Conservation (phyloP, 1,140 invertebrate genomes). For the Cryptotermes secundus region DNA sequence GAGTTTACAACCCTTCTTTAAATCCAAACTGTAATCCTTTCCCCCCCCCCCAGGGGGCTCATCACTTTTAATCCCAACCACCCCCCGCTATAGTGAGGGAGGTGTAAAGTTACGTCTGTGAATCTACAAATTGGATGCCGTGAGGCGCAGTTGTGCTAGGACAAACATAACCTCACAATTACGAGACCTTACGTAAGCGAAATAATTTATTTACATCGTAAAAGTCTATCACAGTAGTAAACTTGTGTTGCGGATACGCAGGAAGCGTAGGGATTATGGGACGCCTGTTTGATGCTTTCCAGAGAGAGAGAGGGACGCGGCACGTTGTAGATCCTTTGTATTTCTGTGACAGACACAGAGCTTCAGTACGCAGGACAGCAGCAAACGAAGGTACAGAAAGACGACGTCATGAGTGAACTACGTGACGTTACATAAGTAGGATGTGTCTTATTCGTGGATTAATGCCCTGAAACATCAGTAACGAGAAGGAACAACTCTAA, state of each 20-base stretch:
- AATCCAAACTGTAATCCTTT: conserved; percentile 17
- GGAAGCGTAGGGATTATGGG: background rate
- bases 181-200: background rate
- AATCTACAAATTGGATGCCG: conserved; percentile 1
- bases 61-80: conserved; percentile 1
- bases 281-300: background rate
- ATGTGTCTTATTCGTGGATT: no score
- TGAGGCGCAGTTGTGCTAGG: background rate
- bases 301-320: background rate
- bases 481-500: no score
- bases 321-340: background rate
- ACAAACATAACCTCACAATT: background rate
- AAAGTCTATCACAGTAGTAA: conserved; percentile 19
- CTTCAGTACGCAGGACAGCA: background rate
- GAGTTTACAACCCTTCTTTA: conserved; percentile 16
- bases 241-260: background rate
- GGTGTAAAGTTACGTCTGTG: background rate
- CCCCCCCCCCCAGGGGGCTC: background rate
- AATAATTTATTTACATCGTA: conserved; percentile 9
- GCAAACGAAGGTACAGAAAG: no score
- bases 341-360: background rate
- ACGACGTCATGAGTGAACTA: no score
- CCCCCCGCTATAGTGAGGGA: background rate
- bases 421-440: no score
- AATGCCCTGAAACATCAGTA: no score